Conservation (phyloP, 2,888 invertebrate genomes). For the Chrysolina oricalcia region DNA sequence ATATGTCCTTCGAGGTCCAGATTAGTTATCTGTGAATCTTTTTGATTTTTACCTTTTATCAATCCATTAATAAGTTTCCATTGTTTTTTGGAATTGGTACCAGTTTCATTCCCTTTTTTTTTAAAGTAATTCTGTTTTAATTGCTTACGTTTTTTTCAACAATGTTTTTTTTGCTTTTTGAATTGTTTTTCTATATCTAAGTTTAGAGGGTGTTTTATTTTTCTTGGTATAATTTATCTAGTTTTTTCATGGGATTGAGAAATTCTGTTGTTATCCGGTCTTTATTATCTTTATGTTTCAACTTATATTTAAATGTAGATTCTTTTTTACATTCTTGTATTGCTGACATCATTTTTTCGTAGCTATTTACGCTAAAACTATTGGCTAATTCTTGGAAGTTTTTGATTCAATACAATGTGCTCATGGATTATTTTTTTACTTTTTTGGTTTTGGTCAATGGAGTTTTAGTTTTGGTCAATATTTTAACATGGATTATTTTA, state of each 20-base stretch:
- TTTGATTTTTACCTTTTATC: conserved; percentile 27
- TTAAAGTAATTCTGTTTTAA: background rate
- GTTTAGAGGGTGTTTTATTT: no score
- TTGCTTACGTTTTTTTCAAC: background rate
- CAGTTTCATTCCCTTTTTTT: conserved; percentile 16
- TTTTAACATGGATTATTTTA: conserved; percentile 21
- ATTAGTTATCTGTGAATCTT: conserved; percentile 17
- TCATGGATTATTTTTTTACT: conserved; percentile 17
- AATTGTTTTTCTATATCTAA: no score
- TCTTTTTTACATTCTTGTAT: no score
- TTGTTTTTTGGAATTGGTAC: conserved; percentile 21
- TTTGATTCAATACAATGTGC: conserved; percentile 23
- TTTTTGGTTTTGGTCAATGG: no score
- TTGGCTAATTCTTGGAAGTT: no score
- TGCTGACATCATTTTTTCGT: conserved; percentile 23
- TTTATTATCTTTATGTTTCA: conserved; percentile 18
- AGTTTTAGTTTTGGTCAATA: conserved; percentile 7
- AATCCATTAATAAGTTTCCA: conserved; percentile 18
- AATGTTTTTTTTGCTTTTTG: conserved; percentile 6
- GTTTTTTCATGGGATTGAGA: conserved; percentile 24
- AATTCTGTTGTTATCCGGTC: conserved; percentile 19
- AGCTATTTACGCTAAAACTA: background rate
- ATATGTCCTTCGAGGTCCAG: conserved; percentile 5
- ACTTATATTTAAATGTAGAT: conserved; percentile 23
- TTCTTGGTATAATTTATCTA: no score